These are phyloP conservation scores for Phengaris alcon DNA, from an alignment of 2,888 invertebrate species.

Conservation along the genomic window DNA sequence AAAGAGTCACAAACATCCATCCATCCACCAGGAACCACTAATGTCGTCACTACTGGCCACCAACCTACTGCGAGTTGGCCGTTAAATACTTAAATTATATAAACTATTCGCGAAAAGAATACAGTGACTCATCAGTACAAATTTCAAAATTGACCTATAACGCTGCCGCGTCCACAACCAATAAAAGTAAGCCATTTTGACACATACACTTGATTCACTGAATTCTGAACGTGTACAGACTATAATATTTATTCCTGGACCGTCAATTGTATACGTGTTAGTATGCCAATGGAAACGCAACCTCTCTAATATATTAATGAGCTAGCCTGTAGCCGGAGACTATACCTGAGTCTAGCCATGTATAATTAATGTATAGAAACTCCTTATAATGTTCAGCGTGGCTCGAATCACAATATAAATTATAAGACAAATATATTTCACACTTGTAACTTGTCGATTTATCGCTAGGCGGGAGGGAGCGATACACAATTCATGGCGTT, in stretches of 20 bases:
- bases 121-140: too few species aligned
- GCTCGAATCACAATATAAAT: conserved; percentile 10
- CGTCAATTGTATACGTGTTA: neutral
- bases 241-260: neutral
- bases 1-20: too few species aligned
- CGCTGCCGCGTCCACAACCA: too few species aligned
- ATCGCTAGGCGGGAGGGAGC: neutral
- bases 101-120: too few species aligned
- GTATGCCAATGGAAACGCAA: conserved; percentile 3
- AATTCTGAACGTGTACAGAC: too few species aligned
- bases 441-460: conserved; percentile 16
- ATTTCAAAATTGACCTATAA: too few species aligned
- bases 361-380: conserved; percentile 11
- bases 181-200: too few species aligned
- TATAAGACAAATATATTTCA: conserved; percentile 20
- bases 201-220: too few species aligned
- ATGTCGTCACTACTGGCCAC: too few species aligned
- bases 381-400: neutral
- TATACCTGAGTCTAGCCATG: conserved; percentile 3
- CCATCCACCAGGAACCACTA: too few species aligned
- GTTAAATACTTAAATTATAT: too few species aligned
- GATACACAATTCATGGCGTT: neutral
- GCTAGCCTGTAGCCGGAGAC: neutral
- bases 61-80: too few species aligned
- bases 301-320: conserved; percentile 16